Conservation (phyloP, 30 jellyfish, hydroid and myxozoan genomes). For the Sanderia malayensis region DNA sequence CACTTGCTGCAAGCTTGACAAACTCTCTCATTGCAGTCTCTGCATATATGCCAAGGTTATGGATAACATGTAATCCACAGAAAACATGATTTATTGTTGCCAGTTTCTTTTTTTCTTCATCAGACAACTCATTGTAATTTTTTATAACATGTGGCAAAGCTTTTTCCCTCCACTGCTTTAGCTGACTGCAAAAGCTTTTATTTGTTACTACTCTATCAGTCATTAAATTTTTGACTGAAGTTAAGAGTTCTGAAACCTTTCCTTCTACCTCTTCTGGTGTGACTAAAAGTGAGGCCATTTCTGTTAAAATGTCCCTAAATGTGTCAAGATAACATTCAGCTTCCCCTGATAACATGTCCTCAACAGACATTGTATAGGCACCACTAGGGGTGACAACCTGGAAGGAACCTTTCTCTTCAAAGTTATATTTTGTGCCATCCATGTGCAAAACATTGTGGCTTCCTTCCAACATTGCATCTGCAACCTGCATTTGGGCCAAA, state of each 20-base stretch:
- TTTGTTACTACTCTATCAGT: not conserved
- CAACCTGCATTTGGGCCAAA: not conserved
- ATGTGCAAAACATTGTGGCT: not conserved
- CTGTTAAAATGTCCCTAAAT: not conserved
- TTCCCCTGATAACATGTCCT: slow-evolving; percentile 26
- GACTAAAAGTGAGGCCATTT: slow-evolving; percentile 10
- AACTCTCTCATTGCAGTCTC: slow-evolving; percentile 22
- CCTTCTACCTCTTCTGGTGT: not conserved
- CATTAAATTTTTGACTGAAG: slow-evolving; percentile 11
- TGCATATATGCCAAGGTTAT: slow-evolving; percentile 36
- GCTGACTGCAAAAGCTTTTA: not conserved
- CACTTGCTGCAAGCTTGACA: slow-evolving; percentile 24
- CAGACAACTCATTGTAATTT: slow-evolving; percentile 17
- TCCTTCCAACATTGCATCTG: not conserved
- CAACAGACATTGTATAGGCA: slow-evolving; percentile 22
- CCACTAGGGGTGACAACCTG: slow-evolving; percentile 27
- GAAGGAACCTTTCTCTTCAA: not conserved
- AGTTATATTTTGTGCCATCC: slow-evolving; percentile 19
- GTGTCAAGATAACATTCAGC: slow-evolving; percentile 7
- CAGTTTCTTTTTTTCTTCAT: slow-evolving; percentile 16
- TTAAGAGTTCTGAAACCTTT: slow-evolving; percentile 4
- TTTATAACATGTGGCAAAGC: slow-evolving; percentile 2
- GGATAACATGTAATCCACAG: slow-evolving; percentile 39
- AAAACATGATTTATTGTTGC: slow-evolving; percentile 25
- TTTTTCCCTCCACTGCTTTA: not conserved